Evolutionary conservation across 2,888 invertebrate genomes (phyloP).

Genomic region (Isotomurus palustris): DNA sequence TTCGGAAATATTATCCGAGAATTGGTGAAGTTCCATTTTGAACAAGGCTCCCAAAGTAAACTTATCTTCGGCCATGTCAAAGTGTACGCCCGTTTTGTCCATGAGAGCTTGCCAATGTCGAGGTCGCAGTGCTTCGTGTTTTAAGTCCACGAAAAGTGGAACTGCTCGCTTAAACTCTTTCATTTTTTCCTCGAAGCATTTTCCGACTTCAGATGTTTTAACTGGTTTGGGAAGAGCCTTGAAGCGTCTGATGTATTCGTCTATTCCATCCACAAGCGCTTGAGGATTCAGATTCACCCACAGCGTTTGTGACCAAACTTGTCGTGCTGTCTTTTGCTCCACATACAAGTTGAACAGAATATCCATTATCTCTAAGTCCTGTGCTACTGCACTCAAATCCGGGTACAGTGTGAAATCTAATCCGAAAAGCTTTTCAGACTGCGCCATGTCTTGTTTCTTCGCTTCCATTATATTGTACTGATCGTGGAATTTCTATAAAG

Average conservation of each 20-base stretch:
- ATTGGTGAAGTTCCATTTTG: conserved; percentile 81
- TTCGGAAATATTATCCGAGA: conserved; percentile 72
- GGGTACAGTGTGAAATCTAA: conserved; percentile 79
- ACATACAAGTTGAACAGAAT: conserved; percentile 71
- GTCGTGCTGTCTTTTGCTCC: conserved; percentile 69
- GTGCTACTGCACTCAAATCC: conserved; percentile 56
- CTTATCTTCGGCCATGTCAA: conserved; percentile 82
- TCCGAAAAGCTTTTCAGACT: conserved; percentile 81
- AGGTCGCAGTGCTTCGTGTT: conserved; percentile 83
- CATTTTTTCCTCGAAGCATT: conserved; percentile 73
- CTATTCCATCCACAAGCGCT: conserved; percentile 77
- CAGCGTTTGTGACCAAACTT: conserved; percentile 77
- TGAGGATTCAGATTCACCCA: conserved; percentile 85
- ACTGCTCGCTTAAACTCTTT: conserved; percentile 81
- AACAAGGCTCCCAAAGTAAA: conserved; percentile 91
- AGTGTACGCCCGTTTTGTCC: conserved; percentile 73
- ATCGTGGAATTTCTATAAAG: conserved; percentile 58
- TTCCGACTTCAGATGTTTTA: conserved; percentile 59
- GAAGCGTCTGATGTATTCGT: conserved; percentile 73
- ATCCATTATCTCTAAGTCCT: conserved; percentile 59
- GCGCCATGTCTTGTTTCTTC: conserved; percentile 59
- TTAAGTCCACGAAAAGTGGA: conserved; percentile 83
- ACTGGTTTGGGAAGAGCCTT: conserved; percentile 65
- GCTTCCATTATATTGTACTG: conserved; percentile 64
- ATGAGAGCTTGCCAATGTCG: conserved; percentile 87